phyloP scores from a whole-genome alignment of 2,113 vertebrate genomes.

The Eonycteris spelaea region DNA sequence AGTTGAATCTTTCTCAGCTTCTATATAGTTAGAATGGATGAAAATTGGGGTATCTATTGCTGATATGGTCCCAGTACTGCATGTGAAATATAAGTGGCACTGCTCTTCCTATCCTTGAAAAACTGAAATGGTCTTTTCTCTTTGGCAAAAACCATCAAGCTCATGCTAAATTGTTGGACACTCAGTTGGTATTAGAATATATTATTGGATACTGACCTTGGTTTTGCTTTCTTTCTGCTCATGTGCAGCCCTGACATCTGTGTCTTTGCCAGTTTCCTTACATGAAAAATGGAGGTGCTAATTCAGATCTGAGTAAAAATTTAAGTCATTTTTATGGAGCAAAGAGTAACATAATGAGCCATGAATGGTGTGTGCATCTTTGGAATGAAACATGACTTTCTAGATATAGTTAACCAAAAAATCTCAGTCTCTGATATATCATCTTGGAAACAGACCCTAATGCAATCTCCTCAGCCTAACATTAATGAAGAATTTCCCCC shows the following conservation, averaged over 20 bases:
- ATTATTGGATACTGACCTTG: neutral
- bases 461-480: neutral
- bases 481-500: neutral
- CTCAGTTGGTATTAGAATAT: neutral
- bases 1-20: neutral
- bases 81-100: neutral
- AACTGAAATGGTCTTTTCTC: neutral
- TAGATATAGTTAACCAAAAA: neutral
- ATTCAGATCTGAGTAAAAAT: neutral
- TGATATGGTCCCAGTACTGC: neutral
- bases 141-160: neutral
- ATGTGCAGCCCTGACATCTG: neutral
- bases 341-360: constrained; percentile 16
- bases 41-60: no score
- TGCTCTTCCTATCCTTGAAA: neutral
- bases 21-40: neutral
- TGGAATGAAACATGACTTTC: constrained; percentile 12
- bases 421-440: neutral
- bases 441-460: neutral
- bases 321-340: neutral
- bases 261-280: neutral
- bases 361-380: neutral
- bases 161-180: neutral
- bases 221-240: neutral
- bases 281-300: neutral